Percentiles rank a stretch among this genome's conserved stretches.
Conservation (phyloP, 2,888 invertebrate species). For the Mesorhabditis spiculigera region DNA sequence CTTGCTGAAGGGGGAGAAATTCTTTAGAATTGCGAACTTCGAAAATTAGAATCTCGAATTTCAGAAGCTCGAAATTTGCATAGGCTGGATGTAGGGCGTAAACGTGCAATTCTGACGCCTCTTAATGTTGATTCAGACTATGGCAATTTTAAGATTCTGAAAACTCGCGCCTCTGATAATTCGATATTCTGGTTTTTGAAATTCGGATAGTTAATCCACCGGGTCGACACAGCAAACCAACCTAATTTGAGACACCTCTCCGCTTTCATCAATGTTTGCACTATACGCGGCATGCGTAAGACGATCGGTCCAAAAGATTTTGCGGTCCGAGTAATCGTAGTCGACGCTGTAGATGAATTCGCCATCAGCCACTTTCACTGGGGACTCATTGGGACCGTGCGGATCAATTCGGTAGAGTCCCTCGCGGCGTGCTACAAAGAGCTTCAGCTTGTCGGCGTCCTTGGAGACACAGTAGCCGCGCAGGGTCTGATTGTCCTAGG, state of each 20-base stretch:
- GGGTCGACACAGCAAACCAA: conserved; percentile 8
- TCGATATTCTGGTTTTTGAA: too few species aligned
- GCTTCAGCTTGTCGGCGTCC: conserved; percentile 52
- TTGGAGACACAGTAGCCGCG: conserved; percentile 56
- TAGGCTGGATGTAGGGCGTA: too few species aligned
- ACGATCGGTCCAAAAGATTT: conserved; percentile 73
- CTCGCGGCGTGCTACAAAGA: conserved; percentile 55
- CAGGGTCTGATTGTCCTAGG: conserved; percentile 40
- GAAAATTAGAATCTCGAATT: not conserved
- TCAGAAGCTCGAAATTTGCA: too few species aligned
- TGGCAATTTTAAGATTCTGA: too few species aligned
- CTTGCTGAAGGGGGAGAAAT: conserved; percentile 25
- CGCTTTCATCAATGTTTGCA: conserved; percentile 51
- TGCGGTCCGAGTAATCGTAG: conserved; percentile 84
- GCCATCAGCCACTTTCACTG: conserved; percentile 51
- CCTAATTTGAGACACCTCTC: conserved; percentile 52
- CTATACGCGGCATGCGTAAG: conserved; percentile 52
- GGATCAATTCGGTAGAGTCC: conserved; percentile 48
- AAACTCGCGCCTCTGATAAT: too few species aligned
- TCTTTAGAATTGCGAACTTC: conserved; percentile 7
- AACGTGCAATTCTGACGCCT: too few species aligned
- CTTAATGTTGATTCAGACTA: too few species aligned
- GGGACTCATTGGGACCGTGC: conserved; percentile 34
- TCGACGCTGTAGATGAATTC: conserved; percentile 73
- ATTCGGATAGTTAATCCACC: too few species aligned